Percentiles rank a stretch among this genome's conserved stretches.
These are phyloP conservation scores for Sebastes trivittatus DNA, from an alignment of 2,797 vertebrate genomes.

Conservation along the genomic window DNA sequence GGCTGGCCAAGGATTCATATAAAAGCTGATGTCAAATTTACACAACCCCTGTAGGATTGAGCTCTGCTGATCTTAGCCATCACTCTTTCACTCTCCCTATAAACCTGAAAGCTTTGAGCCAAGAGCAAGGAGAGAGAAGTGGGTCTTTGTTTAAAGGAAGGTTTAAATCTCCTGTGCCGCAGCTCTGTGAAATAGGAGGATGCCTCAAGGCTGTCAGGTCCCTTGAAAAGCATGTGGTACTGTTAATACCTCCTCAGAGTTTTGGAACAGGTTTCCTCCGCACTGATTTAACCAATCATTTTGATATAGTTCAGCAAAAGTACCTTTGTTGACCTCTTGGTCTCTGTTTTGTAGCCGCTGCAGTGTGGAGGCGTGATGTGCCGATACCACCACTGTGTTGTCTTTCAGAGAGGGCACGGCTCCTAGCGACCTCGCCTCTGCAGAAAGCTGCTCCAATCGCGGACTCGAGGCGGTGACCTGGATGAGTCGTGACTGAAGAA, in stretches of 20 bases:
- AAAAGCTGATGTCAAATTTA: slow-evolving; percentile 64
- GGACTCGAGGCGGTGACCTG: slow-evolving; percentile 76
- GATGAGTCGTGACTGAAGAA: slow-evolving; percentile 78
- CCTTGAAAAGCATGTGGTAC: neutral
- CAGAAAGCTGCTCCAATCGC: slow-evolving; percentile 78
- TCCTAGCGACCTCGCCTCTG: slow-evolving; percentile 75
- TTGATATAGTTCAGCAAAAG: neutral
- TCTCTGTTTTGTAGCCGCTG: slow-evolving; percentile 81
- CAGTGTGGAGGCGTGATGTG: slow-evolving; percentile 74
- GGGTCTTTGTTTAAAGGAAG: slow-evolving; percentile 3
- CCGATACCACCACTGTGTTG: slow-evolving; percentile 73
- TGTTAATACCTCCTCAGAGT: neutral
- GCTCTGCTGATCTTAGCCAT: slow-evolving; percentile 38
- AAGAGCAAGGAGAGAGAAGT: slow-evolving; percentile 15
- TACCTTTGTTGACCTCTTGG: slow-evolving; percentile 85
- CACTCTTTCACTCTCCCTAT: slow-evolving; percentile 21
- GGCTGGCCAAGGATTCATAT: slow-evolving; percentile 56
- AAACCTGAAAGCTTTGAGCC: slow-evolving; percentile 28
- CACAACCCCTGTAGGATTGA: slow-evolving; percentile 15
- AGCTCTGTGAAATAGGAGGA: slow-evolving; percentile 7
- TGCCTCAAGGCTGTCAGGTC: neutral
- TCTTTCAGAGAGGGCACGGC: slow-evolving; percentile 78
- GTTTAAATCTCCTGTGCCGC: slow-evolving; percentile 20
- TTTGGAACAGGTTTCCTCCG: neutral
- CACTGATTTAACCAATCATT: neutral